Percentiles rank a stretch among this genome's conserved stretches.
phyloP scores from a whole-genome alignment of 2,797 vertebrate species.

The Gobionotothen gibberifrons region DNA sequence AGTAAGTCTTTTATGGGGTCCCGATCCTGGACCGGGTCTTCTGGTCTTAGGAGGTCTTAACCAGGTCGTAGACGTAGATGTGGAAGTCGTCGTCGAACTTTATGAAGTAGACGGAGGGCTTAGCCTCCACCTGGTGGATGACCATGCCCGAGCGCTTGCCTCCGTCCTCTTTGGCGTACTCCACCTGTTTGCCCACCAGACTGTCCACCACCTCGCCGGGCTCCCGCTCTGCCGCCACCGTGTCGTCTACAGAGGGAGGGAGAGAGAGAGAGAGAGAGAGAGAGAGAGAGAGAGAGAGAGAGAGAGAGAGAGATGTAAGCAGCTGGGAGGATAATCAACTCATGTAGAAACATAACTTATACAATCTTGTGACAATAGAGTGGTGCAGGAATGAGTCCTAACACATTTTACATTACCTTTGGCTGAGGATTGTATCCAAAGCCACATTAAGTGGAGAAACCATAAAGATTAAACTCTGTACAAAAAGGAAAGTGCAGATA shows the following conservation, averaged over 20 bases:
- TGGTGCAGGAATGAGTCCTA: too few relatives aligned
- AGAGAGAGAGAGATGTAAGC: too few relatives aligned
- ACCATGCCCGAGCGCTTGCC: constrained; percentile 98
- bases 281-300: not conserved
- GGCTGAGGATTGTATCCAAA: too few relatives aligned
- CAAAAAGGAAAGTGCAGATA: too few relatives aligned
- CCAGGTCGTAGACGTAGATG: constrained; percentile 98
- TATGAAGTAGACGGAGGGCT: constrained; percentile 98
- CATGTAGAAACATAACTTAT: not conserved
- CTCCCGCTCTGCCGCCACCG: constrained; percentile 91
- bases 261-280: too few relatives aligned
- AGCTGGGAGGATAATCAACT: not conserved
- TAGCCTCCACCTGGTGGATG: constrained; percentile 98
- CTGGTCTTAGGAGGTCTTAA: constrained; percentile 92
- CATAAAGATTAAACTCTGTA: too few relatives aligned
- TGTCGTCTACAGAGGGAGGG: constrained; percentile 85
- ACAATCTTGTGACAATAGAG: too few relatives aligned
- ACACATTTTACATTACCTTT: too few relatives aligned
- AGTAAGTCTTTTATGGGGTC: constrained; percentile 28
- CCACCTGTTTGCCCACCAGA: constrained; percentile 98
- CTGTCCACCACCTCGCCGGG: constrained; percentile 98
- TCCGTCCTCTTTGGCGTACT: constrained; percentile 98
- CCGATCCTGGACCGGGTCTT: constrained; percentile 8
- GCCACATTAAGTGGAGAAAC: too few relatives aligned
- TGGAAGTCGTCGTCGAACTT: constrained; percentile 99